These are phyloP conservation scores for Hydropotes inermis DNA, from an alignment of 2,113 vertebrate genomes.

Conservation along the genomic window DNA sequence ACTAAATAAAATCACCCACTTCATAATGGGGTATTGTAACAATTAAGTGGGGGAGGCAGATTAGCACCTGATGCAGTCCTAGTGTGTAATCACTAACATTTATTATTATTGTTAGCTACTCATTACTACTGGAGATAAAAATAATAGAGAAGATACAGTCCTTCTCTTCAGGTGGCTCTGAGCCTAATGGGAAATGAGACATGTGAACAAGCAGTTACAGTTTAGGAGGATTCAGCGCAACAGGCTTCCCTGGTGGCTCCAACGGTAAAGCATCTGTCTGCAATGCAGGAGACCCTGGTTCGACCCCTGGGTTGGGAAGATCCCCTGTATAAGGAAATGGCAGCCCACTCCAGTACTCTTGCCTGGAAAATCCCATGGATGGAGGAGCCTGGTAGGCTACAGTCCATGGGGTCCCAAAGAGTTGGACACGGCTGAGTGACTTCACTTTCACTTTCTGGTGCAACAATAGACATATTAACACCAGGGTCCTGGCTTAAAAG, in stretches of 20 bases:
- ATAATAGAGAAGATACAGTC: not conserved
- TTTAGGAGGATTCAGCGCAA: not conserved
- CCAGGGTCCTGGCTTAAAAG: not conserved
- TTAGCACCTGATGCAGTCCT: not conserved
- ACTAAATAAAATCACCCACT: not conserved
- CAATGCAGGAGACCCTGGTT: not conserved
- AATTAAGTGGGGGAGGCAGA: conserved; percentile 5
- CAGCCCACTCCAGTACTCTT: not conserved
- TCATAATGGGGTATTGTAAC: not conserved
- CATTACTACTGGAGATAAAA: not conserved
- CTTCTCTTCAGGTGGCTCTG: not conserved
- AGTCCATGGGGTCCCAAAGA: not conserved
- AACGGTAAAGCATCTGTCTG: not conserved
- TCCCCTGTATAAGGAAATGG: not conserved
- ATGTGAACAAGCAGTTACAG: not conserved
- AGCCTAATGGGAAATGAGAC: not conserved
- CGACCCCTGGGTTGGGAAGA: not conserved
- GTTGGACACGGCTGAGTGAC: rapidly evolving
- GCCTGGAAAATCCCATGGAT: not conserved
- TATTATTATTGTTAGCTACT: conserved; percentile 1
- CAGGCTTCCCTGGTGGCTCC: not conserved
- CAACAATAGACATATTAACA: not conserved
- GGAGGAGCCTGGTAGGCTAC: not conserved
- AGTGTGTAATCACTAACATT: not conserved
- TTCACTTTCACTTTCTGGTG: not conserved